Percentiles rank a stretch among this genome's conserved stretches.
These are phyloP conservation scores for Microctonus aethiopoides DNA, from an alignment of 2,888 invertebrate species.

Conservation along the genomic window DNA sequence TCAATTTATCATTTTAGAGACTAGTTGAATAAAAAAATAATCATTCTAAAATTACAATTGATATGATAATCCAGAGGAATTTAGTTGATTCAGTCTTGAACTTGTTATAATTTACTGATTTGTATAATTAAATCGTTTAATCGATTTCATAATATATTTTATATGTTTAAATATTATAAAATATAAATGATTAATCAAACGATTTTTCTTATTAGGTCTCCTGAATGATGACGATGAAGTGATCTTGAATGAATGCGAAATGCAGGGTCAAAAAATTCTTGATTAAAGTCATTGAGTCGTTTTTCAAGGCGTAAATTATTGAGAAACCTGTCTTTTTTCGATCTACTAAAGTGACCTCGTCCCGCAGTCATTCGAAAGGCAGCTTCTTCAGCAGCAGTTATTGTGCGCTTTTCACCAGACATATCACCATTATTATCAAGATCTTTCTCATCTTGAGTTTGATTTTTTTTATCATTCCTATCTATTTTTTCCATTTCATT, in stretches of 20 bases:
- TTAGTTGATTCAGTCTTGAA: conserved; percentile 40
- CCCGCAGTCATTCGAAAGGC: conserved; percentile 57
- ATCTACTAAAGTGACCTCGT: conserved; percentile 56
- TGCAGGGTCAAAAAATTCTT: conserved; percentile 51
- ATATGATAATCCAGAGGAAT: no score
- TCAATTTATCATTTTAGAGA: no score
- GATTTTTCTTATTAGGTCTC: conserved; percentile 49
- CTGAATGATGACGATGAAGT: conserved; percentile 46
- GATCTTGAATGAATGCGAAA: conserved; percentile 44
- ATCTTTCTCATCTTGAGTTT: background rate
- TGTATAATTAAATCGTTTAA: background rate
- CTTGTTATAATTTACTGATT: background rate
- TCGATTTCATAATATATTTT: conserved; percentile 1
- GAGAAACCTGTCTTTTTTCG: conserved; percentile 58
- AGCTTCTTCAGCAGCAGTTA: conserved; percentile 56
- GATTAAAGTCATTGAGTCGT: conserved; percentile 54
- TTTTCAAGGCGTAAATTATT: conserved; percentile 59
- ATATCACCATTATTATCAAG: conserved; percentile 33
- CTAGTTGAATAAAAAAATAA: no score
- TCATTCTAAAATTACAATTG: no score
- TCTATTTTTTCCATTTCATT: conserved; percentile 37
- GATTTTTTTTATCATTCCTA: conserved; percentile 10
- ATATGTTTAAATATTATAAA: background rate
- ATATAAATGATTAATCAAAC: conserved; percentile 30
- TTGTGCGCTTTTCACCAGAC: conserved; percentile 40